A percentile compares a stretch with the other conserved stretches of the same genome.
phyloP scores from a whole-genome alignment of 2,888 invertebrate genomes.

The Megaustenia siamemsis region DNA sequence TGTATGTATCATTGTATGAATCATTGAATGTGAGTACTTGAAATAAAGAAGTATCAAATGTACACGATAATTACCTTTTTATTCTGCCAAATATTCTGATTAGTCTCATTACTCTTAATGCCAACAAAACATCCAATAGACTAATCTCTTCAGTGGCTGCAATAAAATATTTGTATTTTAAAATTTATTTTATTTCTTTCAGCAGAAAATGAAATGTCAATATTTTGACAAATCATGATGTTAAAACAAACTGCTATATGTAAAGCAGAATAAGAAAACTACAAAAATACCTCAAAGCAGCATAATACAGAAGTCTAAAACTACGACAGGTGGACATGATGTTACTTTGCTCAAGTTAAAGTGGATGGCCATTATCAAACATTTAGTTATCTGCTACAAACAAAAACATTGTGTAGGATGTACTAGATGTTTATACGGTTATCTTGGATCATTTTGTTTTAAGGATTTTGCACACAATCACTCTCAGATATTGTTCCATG shows the following conservation, averaged over 20 bases:
- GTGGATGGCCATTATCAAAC: no score
- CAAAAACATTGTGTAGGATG: no score
- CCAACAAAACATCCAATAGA: constrained; percentile 80
- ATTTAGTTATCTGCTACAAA: no score
- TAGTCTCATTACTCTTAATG: constrained; percentile 80
- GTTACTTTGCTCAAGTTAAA: no score
- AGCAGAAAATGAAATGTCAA: background rate
- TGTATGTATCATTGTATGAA: background rate
- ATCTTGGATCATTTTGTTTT: no score
- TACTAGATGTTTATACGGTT: no score
- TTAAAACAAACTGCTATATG: background rate
- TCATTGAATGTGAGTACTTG: background rate
- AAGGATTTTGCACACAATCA: no score
- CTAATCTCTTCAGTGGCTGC: constrained; percentile 75
- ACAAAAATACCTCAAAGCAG: background rate
- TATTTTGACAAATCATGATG: no score
- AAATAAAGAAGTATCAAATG: background rate
- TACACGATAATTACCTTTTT: constrained; percentile 69
- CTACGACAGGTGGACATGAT: no score
- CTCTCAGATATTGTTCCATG: no score
- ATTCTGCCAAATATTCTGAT: constrained; percentile 81
- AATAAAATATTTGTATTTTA: constrained; percentile 43
- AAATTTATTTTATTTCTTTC: background rate
- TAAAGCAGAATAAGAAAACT: background rate
- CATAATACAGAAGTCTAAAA: no score